Evolutionary conservation across 2,113 vertebrate species (phyloP).

Genomic region (Poecilia latipinna): DNA sequence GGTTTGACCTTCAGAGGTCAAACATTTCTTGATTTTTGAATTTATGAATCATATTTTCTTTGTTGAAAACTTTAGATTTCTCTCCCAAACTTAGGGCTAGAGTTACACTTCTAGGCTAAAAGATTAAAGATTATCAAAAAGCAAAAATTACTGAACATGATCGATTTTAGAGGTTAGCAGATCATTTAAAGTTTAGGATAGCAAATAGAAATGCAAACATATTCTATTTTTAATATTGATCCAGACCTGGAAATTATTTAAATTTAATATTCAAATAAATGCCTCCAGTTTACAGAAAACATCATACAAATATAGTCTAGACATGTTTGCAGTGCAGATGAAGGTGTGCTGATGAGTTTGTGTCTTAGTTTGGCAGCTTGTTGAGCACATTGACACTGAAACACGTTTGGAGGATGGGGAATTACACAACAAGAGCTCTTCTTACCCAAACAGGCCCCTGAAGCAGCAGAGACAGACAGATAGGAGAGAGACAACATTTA

Average conservation of each 20-base stretch:
- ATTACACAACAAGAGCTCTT: slow-evolving; percentile 76
- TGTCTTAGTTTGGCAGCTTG: slow-evolving; percentile 16
- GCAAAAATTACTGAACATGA: too few relatives aligned
- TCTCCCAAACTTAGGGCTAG: too few relatives aligned
- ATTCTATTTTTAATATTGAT: too few relatives aligned
- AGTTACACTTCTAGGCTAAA: too few relatives aligned
- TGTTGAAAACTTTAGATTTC: too few relatives aligned
- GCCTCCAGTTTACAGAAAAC: not conserved
- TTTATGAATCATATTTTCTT: too few relatives aligned
- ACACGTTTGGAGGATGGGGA: slow-evolving; percentile 34
- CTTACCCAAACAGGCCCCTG: slow-evolving; percentile 93
- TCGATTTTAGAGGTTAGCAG: too few relatives aligned
- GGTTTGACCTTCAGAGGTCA: too few relatives aligned
- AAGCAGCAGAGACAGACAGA: slow-evolving; percentile 79
- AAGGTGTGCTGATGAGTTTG: not conserved
- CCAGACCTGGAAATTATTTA: too few relatives aligned
- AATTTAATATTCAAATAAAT: not conserved
- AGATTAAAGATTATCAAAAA: too few relatives aligned
- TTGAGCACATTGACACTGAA: slow-evolving; percentile 39
- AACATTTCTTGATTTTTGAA: not conserved
- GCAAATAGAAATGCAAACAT: too few relatives aligned
- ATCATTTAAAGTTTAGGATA: too few relatives aligned
- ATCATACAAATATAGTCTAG: slow-evolving; percentile 20
- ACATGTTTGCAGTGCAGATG: slow-evolving; percentile 14
- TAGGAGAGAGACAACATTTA: slow-evolving; percentile 78